Evolutionary conservation across 1,140 invertebrate species (phyloP).

Genomic region (Brachionus sp.): DNA sequence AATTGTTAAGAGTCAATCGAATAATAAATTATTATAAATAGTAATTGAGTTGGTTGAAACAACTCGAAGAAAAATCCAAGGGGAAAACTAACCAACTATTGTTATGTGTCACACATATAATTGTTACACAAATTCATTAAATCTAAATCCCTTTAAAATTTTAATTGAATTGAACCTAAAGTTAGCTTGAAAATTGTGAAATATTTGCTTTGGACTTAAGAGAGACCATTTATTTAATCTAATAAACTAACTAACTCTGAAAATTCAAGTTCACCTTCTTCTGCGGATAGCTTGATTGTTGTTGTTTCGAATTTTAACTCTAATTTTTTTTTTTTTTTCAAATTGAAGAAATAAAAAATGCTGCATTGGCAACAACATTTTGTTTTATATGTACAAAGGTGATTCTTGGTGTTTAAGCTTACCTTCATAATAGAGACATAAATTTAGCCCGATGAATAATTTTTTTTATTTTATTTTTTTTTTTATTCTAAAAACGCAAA

Average conservation of each 20-base stretch:
- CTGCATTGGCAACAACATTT: background rate
- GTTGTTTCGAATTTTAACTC: background rate
- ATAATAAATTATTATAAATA: constrained; percentile 45
- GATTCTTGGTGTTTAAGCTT: constrained; percentile 1
- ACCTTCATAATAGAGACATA: background rate
- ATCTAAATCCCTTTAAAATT: background rate
- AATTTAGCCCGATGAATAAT: constrained; percentile 8
- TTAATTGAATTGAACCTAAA: background rate
- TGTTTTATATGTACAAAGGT: background rate
- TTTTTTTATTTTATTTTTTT: background rate
- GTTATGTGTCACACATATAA: background rate
- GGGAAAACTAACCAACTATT: background rate
- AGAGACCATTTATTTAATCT: background rate
- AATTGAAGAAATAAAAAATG: background rate
- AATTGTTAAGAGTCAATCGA: constrained; percentile 24
- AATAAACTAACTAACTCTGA: background rate
- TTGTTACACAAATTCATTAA: background rate
- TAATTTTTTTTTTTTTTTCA: too few species aligned
- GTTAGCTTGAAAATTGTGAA: background rate
- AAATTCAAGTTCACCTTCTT: background rate
- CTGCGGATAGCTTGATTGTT: background rate
- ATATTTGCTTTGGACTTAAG: background rate
- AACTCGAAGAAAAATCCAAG: background rate
- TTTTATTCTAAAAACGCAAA: background rate
- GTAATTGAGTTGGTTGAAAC: background rate